These are phyloP conservation scores for Notothenia coriiceps DNA, from an alignment of 2,113 vertebrate genomes.

Conservation along the genomic window DNA sequence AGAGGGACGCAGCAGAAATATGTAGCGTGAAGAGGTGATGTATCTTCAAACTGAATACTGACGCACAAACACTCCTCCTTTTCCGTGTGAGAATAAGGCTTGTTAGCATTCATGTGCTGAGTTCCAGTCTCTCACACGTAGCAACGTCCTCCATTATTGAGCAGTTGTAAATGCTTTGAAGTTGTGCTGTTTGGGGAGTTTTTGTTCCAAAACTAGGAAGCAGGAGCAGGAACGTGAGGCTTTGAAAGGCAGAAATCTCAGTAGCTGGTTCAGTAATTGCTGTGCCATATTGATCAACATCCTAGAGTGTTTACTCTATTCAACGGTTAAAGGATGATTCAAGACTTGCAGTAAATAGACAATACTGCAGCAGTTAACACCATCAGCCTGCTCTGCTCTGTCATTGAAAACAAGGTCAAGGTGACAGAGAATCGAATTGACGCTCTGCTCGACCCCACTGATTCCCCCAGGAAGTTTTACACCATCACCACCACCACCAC, in stretches of 20 bases:
- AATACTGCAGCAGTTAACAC: background rate
- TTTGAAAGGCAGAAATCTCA: slow-evolving; percentile 29
- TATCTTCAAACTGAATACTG: slow-evolving; percentile 9
- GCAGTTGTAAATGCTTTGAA: slow-evolving; percentile 57
- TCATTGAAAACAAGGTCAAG: slow-evolving; percentile 58
- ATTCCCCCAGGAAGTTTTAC: slow-evolving; percentile 17
- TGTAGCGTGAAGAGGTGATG: background rate
- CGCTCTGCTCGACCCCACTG: background rate
- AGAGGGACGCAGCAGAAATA: background rate
- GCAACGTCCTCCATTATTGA: slow-evolving; percentile 44
- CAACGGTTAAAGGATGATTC: background rate
- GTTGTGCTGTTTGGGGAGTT: slow-evolving; percentile 43
- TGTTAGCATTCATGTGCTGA: slow-evolving; percentile 50
- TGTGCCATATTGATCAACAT: slow-evolving; percentile 25
- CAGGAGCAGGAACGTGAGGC: background rate
- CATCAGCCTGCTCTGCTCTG: background rate
- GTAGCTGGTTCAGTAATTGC: slow-evolving; percentile 9
- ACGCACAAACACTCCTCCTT: background rate
- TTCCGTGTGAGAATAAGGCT: slow-evolving; percentile 4
- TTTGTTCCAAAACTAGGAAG: slow-evolving; percentile 7
- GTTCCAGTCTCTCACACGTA: slow-evolving; percentile 11
- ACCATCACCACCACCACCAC: background rate
- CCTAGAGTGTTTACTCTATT: background rate
- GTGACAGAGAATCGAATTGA: slow-evolving; percentile 60
- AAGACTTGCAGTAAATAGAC: background rate